Evolutionary conservation across 1,140 invertebrate species (phyloP).

Genomic region (Leptopilina boulardi): DNA sequence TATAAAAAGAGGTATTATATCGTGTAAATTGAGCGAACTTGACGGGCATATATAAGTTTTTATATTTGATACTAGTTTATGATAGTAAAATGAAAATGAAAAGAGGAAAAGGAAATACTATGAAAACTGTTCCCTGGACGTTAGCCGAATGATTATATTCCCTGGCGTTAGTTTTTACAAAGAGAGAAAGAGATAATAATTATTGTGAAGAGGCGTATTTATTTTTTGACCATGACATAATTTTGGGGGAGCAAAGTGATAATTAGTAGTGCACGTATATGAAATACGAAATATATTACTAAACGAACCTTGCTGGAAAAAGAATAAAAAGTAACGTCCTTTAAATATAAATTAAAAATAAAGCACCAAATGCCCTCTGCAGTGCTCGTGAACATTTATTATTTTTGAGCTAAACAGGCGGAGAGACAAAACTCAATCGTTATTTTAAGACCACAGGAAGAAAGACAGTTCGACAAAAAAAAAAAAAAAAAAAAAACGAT

Average conservation of each 20-base stretch:
- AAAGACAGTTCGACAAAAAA: constrained; percentile 62
- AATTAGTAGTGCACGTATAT: constrained; percentile 61
- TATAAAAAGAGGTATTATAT: constrained; percentile 69
- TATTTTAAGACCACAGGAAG: constrained; percentile 63
- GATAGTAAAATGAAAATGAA: constrained; percentile 55
- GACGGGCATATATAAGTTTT: constrained; percentile 72
- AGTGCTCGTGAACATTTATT: constrained; percentile 61
- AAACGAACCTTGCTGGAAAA: constrained; percentile 54
- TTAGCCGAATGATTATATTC: constrained; percentile 65
- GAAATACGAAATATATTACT: constrained; percentile 64
- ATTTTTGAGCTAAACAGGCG: constrained; percentile 58
- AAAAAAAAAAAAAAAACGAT: constrained; percentile 59
- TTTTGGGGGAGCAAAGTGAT: constrained; percentile 63
- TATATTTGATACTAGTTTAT: constrained; percentile 74
- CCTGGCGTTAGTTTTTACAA: constrained; percentile 68
- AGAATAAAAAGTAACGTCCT: constrained; percentile 56
- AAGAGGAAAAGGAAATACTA: constrained; percentile 50
- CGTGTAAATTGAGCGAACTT: constrained; percentile 69
- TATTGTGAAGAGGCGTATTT: constrained; percentile 68
- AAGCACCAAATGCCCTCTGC: constrained; percentile 63
- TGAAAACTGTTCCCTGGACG: constrained; percentile 64
- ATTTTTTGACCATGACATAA: constrained; percentile 73
- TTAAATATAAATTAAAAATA: constrained; percentile 49
- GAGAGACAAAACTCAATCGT: constrained; percentile 66
- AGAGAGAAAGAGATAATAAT: constrained; percentile 62